These are phyloP conservation scores for Suricata suricatta DNA, from an alignment of 2,113 vertebrate species.

Conservation along the genomic window DNA sequence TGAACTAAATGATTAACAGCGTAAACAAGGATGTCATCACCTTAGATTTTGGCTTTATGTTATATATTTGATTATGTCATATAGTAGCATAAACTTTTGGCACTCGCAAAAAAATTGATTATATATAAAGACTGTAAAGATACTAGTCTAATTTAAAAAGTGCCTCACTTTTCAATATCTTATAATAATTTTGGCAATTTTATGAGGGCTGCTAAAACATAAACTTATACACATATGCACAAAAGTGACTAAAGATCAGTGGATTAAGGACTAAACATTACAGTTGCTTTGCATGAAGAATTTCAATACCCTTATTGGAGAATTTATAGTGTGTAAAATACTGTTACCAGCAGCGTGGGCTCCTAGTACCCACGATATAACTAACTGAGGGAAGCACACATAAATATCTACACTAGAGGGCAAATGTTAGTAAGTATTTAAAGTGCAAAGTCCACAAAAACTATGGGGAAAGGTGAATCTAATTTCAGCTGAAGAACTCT, in stretches of 20 bases:
- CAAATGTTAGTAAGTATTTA: constrained; percentile 29
- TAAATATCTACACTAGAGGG: background rate
- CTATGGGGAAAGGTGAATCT: background rate
- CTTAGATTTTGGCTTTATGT: constrained; percentile 10
- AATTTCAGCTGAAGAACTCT: constrained; percentile 4
- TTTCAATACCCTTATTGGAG: background rate
- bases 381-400: background rate
- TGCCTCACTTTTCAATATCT: constrained; percentile 6
- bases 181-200: constrained; percentile 3
- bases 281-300: background rate
- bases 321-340: background rate
- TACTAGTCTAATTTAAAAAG: background rate
- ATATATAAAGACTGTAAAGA: background rate
- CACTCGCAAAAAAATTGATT: background rate
- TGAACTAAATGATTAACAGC: background rate
- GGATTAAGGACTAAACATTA: constrained; percentile 1
- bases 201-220: constrained; percentile 20
- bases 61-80: constrained; percentile 20
- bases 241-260: background rate
- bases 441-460: constrained; percentile 4
- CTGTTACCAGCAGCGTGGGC: background rate
- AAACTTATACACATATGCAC: background rate
- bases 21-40: background rate
- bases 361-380: background rate
- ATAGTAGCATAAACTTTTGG: background rate